These are phyloP conservation scores for Heterotis niloticus DNA, from an alignment of 2,113 vertebrate species.

Conservation along the genomic window DNA sequence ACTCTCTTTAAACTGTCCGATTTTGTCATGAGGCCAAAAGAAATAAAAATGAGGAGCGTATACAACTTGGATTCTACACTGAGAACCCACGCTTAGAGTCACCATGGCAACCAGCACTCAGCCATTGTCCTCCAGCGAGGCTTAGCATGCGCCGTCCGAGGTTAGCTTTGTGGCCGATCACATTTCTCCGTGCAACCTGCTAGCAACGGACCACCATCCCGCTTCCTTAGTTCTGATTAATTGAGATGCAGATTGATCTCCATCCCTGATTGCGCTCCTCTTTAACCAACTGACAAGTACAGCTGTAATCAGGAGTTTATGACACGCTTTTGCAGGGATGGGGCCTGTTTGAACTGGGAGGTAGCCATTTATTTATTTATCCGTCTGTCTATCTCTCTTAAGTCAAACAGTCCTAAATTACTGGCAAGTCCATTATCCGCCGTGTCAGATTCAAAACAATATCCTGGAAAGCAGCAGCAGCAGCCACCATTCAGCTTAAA, in stretches of 20 bases:
- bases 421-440: no score
- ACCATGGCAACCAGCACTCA: conserved; percentile 80
- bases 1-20: conserved; percentile 45
- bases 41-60: conserved; percentile 43
- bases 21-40: conserved; percentile 67
- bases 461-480: no score
- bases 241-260: conserved; percentile 96
- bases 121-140: conserved; percentile 71
- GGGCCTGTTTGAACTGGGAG: conserved; percentile 24
- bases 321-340: conserved; percentile 48
- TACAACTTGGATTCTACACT: conserved; percentile 60
- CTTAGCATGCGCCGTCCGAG: conserved; percentile 66
- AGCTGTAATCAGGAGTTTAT: conserved; percentile 85
- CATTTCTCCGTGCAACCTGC: conserved; percentile 77
- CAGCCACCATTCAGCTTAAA: no score
- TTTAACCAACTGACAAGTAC: conserved; percentile 88
- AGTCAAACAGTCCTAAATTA: no score
- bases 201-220: conserved; percentile 66
- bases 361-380: not conserved
- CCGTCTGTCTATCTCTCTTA: no score
- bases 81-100: conserved; percentile 68
- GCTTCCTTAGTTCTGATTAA: conserved; percentile 73
- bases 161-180: conserved; percentile 74
- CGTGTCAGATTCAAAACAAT: no score
- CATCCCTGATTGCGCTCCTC: conserved; percentile 89